A percentile compares a stretch with the other conserved stretches of the same genome.
Evolutionary conservation across 2,113 vertebrate species (phyloP).

Genomic region (Nerophis ophidion): DNA sequence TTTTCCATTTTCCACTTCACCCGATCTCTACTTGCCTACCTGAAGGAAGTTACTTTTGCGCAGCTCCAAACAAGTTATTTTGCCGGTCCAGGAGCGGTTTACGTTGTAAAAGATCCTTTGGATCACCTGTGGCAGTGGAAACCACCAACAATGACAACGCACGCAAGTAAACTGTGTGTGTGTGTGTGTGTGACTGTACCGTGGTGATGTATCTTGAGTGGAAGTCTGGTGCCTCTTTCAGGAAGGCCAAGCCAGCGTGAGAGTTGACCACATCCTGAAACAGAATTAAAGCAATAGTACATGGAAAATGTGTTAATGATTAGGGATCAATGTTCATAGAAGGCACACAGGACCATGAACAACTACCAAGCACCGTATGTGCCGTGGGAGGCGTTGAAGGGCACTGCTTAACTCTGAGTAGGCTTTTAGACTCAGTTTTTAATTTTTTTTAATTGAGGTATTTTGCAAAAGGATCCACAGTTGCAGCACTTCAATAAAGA

Average conservation of each 20-base stretch:
- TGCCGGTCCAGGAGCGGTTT: constrained; percentile 91
- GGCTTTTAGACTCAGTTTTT: too few relatives aligned
- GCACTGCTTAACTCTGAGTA: too few relatives aligned
- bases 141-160: neutral
- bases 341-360: too few relatives aligned
- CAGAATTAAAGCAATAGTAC: neutral
- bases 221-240: constrained; percentile 92
- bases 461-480: too few relatives aligned
- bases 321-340: too few relatives aligned
- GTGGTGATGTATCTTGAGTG: constrained; percentile 97
- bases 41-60: constrained; percentile 90
- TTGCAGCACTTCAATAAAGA: too few relatives aligned
- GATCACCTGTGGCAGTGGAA: constrained; percentile 74
- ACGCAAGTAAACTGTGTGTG: neutral
- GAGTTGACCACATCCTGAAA: constrained; percentile 92
- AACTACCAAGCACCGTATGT: too few relatives aligned
- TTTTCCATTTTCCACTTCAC: neutral
- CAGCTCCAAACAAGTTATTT: constrained; percentile 85
- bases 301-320: too few relatives aligned
- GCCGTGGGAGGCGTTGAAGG: too few relatives aligned
- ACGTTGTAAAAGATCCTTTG: constrained; percentile 96
- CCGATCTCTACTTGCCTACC: constrained; percentile 53
- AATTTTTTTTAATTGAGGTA: too few relatives aligned
- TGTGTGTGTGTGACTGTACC: constrained; percentile 50
- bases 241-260: constrained; percentile 85